Base-by-base conservation (phyloP, 2,113 vertebrate species). In the Lagopus leucura region DNA sequence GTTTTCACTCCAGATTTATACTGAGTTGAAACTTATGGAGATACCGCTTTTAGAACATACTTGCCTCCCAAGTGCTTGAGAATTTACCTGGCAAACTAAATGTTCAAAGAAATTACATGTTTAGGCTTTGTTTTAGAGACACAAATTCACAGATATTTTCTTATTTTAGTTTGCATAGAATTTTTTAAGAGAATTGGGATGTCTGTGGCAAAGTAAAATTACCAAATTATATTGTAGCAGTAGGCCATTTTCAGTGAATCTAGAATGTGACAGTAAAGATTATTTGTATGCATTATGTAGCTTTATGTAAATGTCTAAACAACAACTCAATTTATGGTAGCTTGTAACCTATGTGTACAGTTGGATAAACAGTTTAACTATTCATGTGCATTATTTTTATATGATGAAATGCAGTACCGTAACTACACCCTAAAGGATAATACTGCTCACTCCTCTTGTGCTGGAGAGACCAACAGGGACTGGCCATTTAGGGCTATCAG, bases 331-430 rank as follows among this genome's bases (percentile, higher is more conserved):
- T 95, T 96, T 96, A 66, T 55, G 82, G 69, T 71, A 40, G 32
- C 80, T 96, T 93, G 95, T 90, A 96, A 89, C 94, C 90, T 85
- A 43, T 83, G 52, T 81, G 77, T 95, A 61, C 92, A 95, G 92
- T 89, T 96, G 94, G 93, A 88, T 92, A 95, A 96, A 91, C 87
- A 96, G 92, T 97, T 96, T 63, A 97, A 97, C 93, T 95, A 90
- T 97, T 96, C 95, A 89, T 96, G 95, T 91, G 93, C 86, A 92
- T 92, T 95, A 77, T 94, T 96, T 96, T 95, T 92, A 80, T 89
- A 70, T 95, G 95, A 92, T 91, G 74, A 93, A 97, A 86, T 90
- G 93, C 89, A 89, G 72, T 89, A 50, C 77, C n/a, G 70, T 96
- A 95, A 97, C 89, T 86, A 85, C 78, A 63, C 95, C 96, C 96